These are phyloP conservation scores for Chelonus insularis DNA, from an alignment of 1,140 invertebrate species.

Conservation along the genomic window DNA sequence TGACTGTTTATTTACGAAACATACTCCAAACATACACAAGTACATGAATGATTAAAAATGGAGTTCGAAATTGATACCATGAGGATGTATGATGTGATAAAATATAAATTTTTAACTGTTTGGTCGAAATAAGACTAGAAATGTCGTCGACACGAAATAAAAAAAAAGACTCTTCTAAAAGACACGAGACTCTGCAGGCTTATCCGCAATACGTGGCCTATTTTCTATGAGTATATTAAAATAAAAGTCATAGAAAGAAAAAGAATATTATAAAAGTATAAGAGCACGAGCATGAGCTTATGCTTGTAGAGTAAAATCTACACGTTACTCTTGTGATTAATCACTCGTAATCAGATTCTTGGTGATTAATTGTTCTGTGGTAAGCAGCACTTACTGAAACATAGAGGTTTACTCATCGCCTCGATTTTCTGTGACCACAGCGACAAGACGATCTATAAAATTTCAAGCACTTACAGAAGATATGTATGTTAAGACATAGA, in stretches of 20 bases:
- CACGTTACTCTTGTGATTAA: conserved; percentile 22
- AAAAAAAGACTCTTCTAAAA: not conserved
- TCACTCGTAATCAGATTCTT: conserved; percentile 28
- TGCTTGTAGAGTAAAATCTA: conserved; percentile 10
- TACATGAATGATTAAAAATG: too few relatives aligned
- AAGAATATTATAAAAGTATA: not conserved
- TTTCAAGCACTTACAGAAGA: not conserved
- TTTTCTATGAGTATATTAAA: not conserved
- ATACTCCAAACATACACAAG: too few relatives aligned
- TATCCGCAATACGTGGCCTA: not conserved
- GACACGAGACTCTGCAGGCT: not conserved
- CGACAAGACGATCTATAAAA: not conserved
- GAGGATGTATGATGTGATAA: not conserved
- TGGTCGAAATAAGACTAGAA: not conserved
- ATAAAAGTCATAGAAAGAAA: too few relatives aligned
- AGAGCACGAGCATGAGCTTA: not conserved
- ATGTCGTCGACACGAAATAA: conserved; percentile 2
- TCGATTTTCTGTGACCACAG: not conserved
- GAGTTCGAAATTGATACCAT: too few relatives aligned
- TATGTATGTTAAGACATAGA: not conserved
- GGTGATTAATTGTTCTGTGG: conserved; percentile 30
- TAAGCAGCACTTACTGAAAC: conserved; percentile 21
- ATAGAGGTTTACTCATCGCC: conserved; percentile 17
- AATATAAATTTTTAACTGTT: not conserved
- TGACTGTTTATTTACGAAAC: too few relatives aligned